Base-by-base conservation (phyloP, 2,888 invertebrate species). In the Tromatobia lineatoria region DNA sequence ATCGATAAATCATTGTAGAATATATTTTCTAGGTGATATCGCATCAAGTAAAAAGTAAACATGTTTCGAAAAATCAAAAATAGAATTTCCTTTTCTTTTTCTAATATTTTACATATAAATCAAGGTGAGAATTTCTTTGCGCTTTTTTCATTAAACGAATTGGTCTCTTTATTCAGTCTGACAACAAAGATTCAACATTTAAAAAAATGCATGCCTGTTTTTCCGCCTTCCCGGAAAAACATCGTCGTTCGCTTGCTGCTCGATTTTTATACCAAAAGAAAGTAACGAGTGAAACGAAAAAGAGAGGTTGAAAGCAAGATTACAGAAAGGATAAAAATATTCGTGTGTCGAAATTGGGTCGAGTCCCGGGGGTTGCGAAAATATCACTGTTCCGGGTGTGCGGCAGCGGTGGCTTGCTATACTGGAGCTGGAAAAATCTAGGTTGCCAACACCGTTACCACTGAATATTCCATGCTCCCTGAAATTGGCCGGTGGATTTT, bases 391-490 rank as follows among this genome's bases (percentile, higher is more conserved):
- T 57, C 77, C 20, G 71, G 59, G 70, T 70, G 80, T 54, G 57
- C 34, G 47, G 52, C 64, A 75, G 34, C 57, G 34, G 57, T 23
- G 47, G 29, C 13, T 64, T 18, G 29, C 25, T 69, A 59, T 6
- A 50, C 52, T 61, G 64, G 47, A 74, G 77, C 74, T 52, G 47
- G 64, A 80, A 80, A 80, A 84, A 84, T 84, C 80, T 80, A 64
- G 83, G 83, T 80, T 84, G 73, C 83, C 77, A 29, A 76, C 76
- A 57, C 50, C 66, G 70, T 73, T 76, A 66, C 71, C 80, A 74
- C 73, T 84, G 83, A 84, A 84, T 84, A 84, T 84, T 84, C 80
- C 52, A 80, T 84, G 80, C 80, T 77, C 52, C 52, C 74, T 74
- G 77, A 84, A 80, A 84, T 78, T 78, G 80, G 67, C 77, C 74